Evolutionary conservation across 2,797 vertebrate genomes (phyloP), one percentile per base, ranked within the genome.

Genomic region (Tauraco hartlaubi): DNA sequence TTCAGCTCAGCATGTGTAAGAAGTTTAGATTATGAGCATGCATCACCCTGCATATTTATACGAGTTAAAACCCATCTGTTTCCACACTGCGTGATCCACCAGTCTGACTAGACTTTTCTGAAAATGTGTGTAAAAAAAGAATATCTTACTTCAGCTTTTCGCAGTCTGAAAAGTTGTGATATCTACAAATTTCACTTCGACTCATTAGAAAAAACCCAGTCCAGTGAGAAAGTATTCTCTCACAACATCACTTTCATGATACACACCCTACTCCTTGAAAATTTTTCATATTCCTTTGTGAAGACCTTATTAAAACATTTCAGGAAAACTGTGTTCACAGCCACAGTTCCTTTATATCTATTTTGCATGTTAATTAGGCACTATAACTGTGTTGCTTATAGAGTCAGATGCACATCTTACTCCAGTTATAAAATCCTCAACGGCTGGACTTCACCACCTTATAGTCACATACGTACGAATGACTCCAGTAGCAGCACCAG

Each of bases 41-140:
- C 13, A 82, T 13, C 35, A 87, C 43, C n/a, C 39, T 82, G 48
- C 37, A 62, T 82, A 69, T 76, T 95, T 82, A 91, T 66, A 79
- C 23, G 69, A 94, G 68, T 83, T 91, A 87, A 95, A 79, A 18
- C 46, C 90, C 93, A 90, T 96, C 90, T 95, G 93, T 67, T 94
- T 54, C 48, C 67, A 92, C 46, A 59, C 17, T 59, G 41, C 37
- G 25, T 5, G 31, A 92, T 79, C 51, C 48, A 91, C 14, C 67
- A 82, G 33, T 56, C 76, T 78, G 74, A 78, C 49, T 31, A 86
- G 73, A 84, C 37, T 68, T 67, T 83, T 81, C 74, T 72, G 66
- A 87, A 84, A 94, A 49, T 26, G 13, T 9, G 25, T 72, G 58
- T 25, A 39, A 56, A 89, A 94, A 75, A 23, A 9, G 2, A 74